These are phyloP conservation scores for Emydocephalus ijimae DNA, from an alignment of 2,113 vertebrate genomes.

Conservation along the genomic window DNA sequence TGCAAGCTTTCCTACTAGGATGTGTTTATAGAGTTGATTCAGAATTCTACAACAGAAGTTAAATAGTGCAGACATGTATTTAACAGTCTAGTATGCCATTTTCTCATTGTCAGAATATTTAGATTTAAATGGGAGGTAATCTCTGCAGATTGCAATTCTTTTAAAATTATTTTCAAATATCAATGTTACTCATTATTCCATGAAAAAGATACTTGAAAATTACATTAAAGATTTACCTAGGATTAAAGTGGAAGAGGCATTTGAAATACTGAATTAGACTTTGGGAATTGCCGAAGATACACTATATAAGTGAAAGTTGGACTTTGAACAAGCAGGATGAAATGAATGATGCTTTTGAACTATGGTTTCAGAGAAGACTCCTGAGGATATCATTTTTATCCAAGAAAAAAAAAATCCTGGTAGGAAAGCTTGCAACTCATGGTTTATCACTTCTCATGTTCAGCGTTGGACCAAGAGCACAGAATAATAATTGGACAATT, in stretches of 20 bases:
- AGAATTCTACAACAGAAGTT: constrained; percentile 31
- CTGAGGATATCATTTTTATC: neutral
- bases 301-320: neutral
- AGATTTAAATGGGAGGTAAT: neutral
- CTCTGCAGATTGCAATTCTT: neutral
- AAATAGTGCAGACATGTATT: constrained; percentile 21
- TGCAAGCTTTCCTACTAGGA: neutral
- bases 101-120: constrained; percentile 1
- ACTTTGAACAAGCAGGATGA: neutral
- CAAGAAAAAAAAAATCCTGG: neutral
- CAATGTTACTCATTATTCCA: neutral
- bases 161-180: neutral
- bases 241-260: neutral
- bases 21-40: constrained; percentile 5
- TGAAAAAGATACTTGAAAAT: neutral
- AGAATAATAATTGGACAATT: neutral
- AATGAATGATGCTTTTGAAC: neutral
- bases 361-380: neutral
- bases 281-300: neutral
- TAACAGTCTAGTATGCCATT: neutral
- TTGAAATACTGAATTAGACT: neutral
- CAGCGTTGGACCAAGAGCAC: neutral
- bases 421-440: neutral
- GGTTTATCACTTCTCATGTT: neutral
- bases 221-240: neutral